Evolutionary conservation across 2,888 invertebrate species (phyloP).

Genomic region (Drosophila cognata): DNA sequence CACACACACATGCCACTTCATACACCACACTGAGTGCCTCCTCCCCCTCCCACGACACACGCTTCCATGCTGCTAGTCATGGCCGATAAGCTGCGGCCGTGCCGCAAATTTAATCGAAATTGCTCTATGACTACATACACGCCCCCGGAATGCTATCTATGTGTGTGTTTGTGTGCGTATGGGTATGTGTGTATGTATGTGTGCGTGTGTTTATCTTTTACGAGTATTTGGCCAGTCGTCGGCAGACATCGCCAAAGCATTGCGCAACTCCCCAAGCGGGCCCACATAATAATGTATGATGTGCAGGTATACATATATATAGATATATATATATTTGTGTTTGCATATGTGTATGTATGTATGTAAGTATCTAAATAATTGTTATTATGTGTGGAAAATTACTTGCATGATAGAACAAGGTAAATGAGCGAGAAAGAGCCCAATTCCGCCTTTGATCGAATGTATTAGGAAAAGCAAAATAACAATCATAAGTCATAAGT

Average conservation of each 20-base stretch:
- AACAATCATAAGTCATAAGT: not conserved
- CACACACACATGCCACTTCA: not conserved
- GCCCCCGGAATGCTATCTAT: slow-evolving; percentile 1
- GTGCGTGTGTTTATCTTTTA: slow-evolving; percentile 2
- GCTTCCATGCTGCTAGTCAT: not conserved
- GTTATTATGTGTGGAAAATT: slow-evolving; percentile 1
- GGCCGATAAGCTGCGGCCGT: slow-evolving; percentile 50
- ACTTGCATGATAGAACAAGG: not conserved
- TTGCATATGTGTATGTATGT: not conserved
- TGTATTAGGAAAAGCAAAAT: not conserved
- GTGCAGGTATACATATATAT: not conserved
- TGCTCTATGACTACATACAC: slow-evolving; percentile 12
- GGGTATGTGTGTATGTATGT: not conserved
- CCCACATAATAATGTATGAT: not conserved
- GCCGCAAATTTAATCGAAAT: slow-evolving; percentile 61
- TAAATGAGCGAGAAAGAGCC: not conserved
- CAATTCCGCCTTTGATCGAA: not conserved
- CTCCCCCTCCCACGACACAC: not conserved
- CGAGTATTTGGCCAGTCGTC: slow-evolving; percentile 21
- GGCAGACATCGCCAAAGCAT: slow-evolving; percentile 23
- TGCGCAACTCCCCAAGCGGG: not conserved
- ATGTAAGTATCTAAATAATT: not conserved
- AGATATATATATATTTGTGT: not conserved
- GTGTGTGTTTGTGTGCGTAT: not conserved
- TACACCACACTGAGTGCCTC: not conserved